Conservation (phyloP, 2,888 invertebrate genomes). For the Shargacucullia verbasci region DNA sequence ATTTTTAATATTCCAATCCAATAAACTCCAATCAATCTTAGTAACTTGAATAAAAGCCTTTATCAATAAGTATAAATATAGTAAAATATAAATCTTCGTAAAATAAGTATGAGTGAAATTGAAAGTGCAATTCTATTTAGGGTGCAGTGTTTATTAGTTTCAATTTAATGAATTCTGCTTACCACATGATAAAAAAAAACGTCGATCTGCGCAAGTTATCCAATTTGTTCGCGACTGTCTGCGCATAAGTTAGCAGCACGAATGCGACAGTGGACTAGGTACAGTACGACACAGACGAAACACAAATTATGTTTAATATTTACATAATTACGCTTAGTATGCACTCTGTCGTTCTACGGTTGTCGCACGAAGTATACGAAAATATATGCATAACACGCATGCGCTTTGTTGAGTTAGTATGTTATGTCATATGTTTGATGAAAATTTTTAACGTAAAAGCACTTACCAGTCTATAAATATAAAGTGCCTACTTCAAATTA, state of each 20-base stretch:
- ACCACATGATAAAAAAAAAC: slow-evolving; percentile 29
- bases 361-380: slow-evolving; percentile 29
- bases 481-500: too few species aligned
- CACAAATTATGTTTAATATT: slow-evolving; percentile 34
- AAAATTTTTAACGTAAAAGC: too few species aligned
- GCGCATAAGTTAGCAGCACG: slow-evolving; percentile 19
- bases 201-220: slow-evolving; percentile 6
- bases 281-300: slow-evolving; percentile 30
- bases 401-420: too few species aligned
- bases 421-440: too few species aligned
- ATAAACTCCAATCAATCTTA: too few species aligned
- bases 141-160: slow-evolving; percentile 9
- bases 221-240: slow-evolving; percentile 33
- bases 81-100: too few species aligned
- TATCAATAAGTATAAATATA: too few species aligned
- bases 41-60: too few species aligned
- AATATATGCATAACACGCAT: slow-evolving; percentile 14
- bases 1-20: too few species aligned
- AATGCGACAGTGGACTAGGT: slow-evolving; percentile 32
- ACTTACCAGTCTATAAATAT: too few species aligned
- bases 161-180: slow-evolving; percentile 32
- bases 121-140: slow-evolving; percentile 1
- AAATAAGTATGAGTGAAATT: neutral
- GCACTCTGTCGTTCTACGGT: slow-evolving; percentile 19
- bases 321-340: slow-evolving; percentile 51